phyloP scores from a whole-genome alignment of 1,140 invertebrate species.

The Drosophila takahashii region DNA sequence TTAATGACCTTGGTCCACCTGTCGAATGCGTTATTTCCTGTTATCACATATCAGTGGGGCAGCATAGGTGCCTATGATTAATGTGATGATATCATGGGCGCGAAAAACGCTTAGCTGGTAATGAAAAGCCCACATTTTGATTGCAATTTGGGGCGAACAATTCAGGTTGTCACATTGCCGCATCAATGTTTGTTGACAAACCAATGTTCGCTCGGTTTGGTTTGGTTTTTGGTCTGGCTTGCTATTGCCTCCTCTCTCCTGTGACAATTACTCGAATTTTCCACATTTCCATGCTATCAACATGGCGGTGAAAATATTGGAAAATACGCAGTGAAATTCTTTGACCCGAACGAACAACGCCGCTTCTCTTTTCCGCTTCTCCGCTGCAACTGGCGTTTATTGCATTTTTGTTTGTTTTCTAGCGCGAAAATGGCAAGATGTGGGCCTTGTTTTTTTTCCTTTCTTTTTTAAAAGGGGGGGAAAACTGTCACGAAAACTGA shows the following conservation, averaged over 20 bases:
- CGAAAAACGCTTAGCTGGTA: constrained; percentile 35
- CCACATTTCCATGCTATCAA: constrained; percentile 52
- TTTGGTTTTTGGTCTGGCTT: neutral
- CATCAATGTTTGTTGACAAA: constrained; percentile 31
- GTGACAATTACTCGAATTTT: constrained; percentile 61
- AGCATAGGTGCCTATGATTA: constrained; percentile 25
- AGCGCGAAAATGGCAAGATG: constrained; percentile 34
- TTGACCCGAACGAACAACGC: constrained; percentile 45
- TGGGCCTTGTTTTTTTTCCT: neutral
- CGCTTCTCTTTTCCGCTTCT: constrained; percentile 4
- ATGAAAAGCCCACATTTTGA: constrained; percentile 38
- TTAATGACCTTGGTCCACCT: constrained; percentile 81
- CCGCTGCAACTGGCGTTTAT: constrained; percentile 66
- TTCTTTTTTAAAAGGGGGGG: neutral
- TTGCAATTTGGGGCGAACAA: constrained; percentile 26
- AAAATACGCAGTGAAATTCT: constrained; percentile 68
- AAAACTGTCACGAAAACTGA: constrained; percentile 10
- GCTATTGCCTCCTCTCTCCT: neutral
- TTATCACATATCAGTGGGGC: constrained; percentile 63
- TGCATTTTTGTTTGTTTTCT: constrained; percentile 70
- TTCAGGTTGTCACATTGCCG: constrained; percentile 34
- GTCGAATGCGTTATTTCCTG: constrained; percentile 68
- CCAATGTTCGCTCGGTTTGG: constrained; percentile 16
- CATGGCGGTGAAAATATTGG: constrained; percentile 47
- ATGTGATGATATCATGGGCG: constrained; percentile 66